Evolutionary conservation across 1,140 invertebrate species (phyloP).

Genomic region (Drosophila prosaltans): DNA sequence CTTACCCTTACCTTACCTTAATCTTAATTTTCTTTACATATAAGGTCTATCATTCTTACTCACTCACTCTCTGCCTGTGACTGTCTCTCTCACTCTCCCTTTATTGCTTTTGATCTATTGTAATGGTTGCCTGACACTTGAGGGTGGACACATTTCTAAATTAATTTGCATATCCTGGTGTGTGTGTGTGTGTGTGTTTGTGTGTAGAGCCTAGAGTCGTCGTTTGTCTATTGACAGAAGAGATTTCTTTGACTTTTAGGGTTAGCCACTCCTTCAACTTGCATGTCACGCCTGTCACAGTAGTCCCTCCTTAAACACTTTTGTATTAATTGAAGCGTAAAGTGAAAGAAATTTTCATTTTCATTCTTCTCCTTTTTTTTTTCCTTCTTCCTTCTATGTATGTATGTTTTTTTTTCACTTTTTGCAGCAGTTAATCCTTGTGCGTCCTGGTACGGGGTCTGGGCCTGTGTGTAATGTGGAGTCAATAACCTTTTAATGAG

Average conservation of each 20-base stretch:
- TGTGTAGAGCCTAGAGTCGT: constrained; percentile 12
- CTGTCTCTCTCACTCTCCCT: neutral
- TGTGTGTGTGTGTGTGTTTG: neutral
- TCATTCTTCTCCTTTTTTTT: constrained; percentile 32
- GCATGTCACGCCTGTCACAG: constrained; percentile 57
- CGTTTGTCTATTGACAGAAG: constrained; percentile 47
- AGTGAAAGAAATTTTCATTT: constrained; percentile 69
- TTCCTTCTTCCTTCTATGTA: constrained; percentile 13
- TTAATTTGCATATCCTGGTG: constrained; percentile 69
- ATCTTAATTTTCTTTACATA: too few relatives aligned
- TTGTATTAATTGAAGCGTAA: constrained; percentile 81
- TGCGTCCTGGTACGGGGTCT: constrained; percentile 12
- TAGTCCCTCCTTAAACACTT: constrained; percentile 69
- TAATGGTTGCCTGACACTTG: constrained; percentile 58
- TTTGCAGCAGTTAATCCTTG: constrained; percentile 58
- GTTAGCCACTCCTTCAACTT: constrained; percentile 47
- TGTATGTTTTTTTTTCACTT: constrained; percentile 16
- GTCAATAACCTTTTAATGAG: constrained; percentile 82
- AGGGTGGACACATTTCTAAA: constrained; percentile 74
- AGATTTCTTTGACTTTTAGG: constrained; percentile 43
- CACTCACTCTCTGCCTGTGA: neutral
- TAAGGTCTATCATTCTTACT: constrained; percentile 15
- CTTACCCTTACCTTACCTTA: neutral
- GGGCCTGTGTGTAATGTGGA: constrained; percentile 36
- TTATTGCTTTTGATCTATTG: constrained; percentile 50